A percentile compares a stretch with the other conserved stretches of the same genome.
Conservation (phyloP, 1,140 invertebrate genomes). For the Orius insidiosus region DNA sequence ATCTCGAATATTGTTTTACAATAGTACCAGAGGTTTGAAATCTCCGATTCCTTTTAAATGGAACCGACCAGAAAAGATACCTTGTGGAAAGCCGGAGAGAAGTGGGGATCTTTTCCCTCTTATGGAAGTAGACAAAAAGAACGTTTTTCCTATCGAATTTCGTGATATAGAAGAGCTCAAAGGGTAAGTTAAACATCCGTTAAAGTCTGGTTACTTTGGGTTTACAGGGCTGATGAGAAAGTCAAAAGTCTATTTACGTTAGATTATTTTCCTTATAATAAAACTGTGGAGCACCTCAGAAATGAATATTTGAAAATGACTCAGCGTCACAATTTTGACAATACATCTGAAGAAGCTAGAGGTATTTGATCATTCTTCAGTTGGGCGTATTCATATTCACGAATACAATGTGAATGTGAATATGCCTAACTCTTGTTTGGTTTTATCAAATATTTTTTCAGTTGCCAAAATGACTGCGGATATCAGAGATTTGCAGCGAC, state of each 20-base stretch:
- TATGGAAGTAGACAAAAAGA: conserved; percentile 25
- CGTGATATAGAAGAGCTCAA: conserved; percentile 33
- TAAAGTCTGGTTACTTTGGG: conserved; percentile 11
- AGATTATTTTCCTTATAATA: conserved; percentile 29
- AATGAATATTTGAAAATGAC: conserved; percentile 29
- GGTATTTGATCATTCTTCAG: conserved; percentile 26
- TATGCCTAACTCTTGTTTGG: not conserved
- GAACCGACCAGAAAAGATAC: conserved; percentile 36
- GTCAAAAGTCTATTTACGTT: conserved; percentile 38
- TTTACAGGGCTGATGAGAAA: conserved; percentile 34
- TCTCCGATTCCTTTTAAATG: conserved; percentile 33
- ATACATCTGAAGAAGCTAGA: conserved; percentile 33
- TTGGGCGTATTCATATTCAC: not conserved
- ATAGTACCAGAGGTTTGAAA: conserved; percentile 6
- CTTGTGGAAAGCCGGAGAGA: conserved; percentile 31
- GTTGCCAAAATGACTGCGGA: conserved; percentile 34
- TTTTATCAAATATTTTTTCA: conserved; percentile 24
- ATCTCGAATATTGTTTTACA: no score
- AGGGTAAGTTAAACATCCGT: conserved; percentile 26
- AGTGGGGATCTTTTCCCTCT: conserved; percentile 36
- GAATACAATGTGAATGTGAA: no score
- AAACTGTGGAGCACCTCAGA: conserved; percentile 24
- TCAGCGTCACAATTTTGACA: conserved; percentile 34
- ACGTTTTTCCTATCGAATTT: conserved; percentile 24
- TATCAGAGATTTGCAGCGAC: conserved; percentile 36